Evolutionary conservation across 2,797 vertebrate genomes (phyloP).

Genomic region (Parotocinclus haroldoi): DNA sequence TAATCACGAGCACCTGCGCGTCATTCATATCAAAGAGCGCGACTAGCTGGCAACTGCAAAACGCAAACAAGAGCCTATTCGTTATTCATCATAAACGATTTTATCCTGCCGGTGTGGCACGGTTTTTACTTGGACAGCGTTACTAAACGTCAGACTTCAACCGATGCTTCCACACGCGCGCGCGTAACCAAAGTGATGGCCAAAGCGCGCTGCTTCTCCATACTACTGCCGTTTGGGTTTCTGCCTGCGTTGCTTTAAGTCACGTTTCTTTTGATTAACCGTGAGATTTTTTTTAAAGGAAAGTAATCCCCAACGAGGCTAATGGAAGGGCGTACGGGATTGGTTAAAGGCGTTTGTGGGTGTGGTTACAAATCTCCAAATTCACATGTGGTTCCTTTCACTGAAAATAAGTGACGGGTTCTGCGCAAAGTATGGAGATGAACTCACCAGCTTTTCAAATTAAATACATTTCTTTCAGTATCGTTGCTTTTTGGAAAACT

Average conservation of each 20-base stretch:
- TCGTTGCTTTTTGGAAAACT: no score
- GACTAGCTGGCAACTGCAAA: neutral
- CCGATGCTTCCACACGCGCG: neutral
- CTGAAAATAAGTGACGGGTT: no score
- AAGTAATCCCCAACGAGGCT: neutral
- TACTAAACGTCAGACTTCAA: no score
- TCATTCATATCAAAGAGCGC: constrained; percentile 9
- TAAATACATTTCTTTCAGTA: no score
- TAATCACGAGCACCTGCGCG: constrained; percentile 23
- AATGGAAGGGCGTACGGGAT: constrained; percentile 11
- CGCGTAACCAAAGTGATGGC: neutral
- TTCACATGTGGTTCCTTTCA: neutral
- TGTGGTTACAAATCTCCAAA: constrained; percentile 1
- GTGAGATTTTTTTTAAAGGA: no score
- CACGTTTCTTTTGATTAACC: neutral
- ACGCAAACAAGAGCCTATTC: neutral
- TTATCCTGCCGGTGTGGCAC: no score
- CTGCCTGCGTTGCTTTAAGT: no score
- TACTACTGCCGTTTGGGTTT: neutral
- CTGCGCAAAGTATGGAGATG: no score
- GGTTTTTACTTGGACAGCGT: no score
- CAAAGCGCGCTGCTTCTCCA: constrained; percentile 6
- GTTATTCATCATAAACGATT: no score
- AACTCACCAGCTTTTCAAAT: no score
- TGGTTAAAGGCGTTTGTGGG: constrained; percentile 15